phyloP scores from a whole-genome alignment of 2,797 vertebrate genomes.

The Peromyscus aztecus region DNA sequence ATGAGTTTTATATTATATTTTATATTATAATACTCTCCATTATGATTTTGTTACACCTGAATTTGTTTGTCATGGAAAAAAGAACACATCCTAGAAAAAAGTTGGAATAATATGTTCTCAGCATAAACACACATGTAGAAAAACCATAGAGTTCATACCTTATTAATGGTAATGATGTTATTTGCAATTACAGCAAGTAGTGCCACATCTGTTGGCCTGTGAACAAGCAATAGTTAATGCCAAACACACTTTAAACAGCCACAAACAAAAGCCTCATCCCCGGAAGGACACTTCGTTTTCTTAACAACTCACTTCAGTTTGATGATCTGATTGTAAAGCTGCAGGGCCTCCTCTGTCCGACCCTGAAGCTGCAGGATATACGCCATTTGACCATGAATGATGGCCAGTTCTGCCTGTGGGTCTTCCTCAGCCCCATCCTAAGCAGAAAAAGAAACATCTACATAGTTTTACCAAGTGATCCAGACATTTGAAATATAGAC shows the following conservation, averaged over 20 bases:
- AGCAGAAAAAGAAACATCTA: slow-evolving; percentile 49
- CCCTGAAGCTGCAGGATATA: slow-evolving; percentile 96
- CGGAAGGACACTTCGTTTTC: slow-evolving; percentile 50
- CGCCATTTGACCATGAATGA: slow-evolving; percentile 99
- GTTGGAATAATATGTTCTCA: neutral
- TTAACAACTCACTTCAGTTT: slow-evolving; percentile 92
- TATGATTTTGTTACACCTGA: slow-evolving; percentile 44
- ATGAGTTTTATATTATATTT: no score
- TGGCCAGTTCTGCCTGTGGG: slow-evolving; percentile 95
- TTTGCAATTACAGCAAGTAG: slow-evolving; percentile 98
- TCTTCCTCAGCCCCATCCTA: slow-evolving; percentile 96
- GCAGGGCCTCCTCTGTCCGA: slow-evolving; percentile 95
- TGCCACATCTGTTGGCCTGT: slow-evolving; percentile 97
- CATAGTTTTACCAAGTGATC: neutral
- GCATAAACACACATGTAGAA: neutral
- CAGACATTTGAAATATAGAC: slow-evolving; percentile 9
- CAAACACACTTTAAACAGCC: neutral
- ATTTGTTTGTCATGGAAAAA: slow-evolving; percentile 34
- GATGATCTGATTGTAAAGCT: slow-evolving; percentile 99
- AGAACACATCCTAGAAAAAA: slow-evolving; percentile 19
- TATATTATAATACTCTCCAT: slow-evolving; percentile 14
- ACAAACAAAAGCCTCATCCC: neutral
- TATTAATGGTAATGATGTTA: slow-evolving; percentile 99
- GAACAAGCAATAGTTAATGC: slow-evolving; percentile 76
- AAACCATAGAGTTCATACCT: slow-evolving; percentile 89